phyloP scores from a whole-genome alignment of 37 sponge, comb jelly and placozoan genomes.

The Axinella damicornis region DNA sequence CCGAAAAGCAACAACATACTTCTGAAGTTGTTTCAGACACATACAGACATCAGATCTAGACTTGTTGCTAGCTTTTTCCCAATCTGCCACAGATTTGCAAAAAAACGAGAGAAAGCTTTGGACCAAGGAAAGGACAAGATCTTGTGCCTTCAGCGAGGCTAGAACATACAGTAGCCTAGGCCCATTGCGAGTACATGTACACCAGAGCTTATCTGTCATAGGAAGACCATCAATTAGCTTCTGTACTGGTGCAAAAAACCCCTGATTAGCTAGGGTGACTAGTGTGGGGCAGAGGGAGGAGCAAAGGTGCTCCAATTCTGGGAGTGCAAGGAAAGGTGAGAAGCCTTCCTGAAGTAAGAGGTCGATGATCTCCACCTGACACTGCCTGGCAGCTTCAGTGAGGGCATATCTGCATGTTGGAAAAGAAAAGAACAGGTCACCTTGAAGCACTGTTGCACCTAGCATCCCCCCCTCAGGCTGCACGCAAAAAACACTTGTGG shows the following conservation, averaged over 20 bases:
- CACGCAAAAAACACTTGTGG: too few species aligned
- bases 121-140: too few species aligned
- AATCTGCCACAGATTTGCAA: too few species aligned
- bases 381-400: conserved; percentile 10
- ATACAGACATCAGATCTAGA: too few species aligned
- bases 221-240: background rate
- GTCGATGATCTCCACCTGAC: conserved; percentile 23
- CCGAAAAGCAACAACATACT: too few species aligned
- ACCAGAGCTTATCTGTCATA: conserved; percentile 1
- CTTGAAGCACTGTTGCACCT: too few species aligned
- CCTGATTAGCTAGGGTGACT: background rate
- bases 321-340: conserved; percentile 5
- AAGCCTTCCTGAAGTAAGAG: background rate
- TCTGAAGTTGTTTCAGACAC: too few species aligned
- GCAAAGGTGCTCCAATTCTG: background rate
- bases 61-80: too few species aligned
- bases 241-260: background rate
- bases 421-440: background rate
- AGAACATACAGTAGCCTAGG: conserved; percentile 20
- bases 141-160: background rate
- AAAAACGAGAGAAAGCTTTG: too few species aligned
- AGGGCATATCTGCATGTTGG: conserved; percentile 21
- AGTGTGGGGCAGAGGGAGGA: conserved; percentile 10
- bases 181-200: background rate
- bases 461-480: too few species aligned